phyloP scores from a whole-genome alignment of 2,888 invertebrate genomes.

The Drosophila quasianomalipes region DNA sequence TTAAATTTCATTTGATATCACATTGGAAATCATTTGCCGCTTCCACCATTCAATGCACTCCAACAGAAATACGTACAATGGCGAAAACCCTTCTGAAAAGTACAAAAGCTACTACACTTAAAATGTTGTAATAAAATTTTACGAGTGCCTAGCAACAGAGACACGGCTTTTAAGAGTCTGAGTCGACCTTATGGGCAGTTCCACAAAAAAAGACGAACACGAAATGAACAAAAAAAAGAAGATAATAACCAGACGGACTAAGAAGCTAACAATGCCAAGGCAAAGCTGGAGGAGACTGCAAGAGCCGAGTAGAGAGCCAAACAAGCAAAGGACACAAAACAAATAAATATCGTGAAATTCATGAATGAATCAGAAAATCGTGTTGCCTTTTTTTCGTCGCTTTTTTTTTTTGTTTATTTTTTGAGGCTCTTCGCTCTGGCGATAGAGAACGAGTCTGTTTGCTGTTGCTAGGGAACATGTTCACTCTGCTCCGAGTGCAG shows the following conservation, averaged over 20 bases:
- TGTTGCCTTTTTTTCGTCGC: slow-evolving; percentile 43
- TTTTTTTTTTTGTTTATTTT: slow-evolving; percentile 6
- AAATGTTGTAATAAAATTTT: slow-evolving; percentile 70
- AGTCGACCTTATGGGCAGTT: slow-evolving; percentile 5
- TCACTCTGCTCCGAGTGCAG: slow-evolving; percentile 33
- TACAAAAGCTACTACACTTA: slow-evolving; percentile 29
- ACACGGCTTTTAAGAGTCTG: slow-evolving; percentile 23
- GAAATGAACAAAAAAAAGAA: not conserved
- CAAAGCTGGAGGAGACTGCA: slow-evolving; percentile 7
- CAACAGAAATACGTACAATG: slow-evolving; percentile 6
- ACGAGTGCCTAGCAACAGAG: slow-evolving; percentile 72
- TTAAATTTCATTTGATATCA: slow-evolving; percentile 20
- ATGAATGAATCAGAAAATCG: slow-evolving; percentile 79
- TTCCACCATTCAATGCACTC: not conserved
- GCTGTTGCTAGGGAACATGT: slow-evolving; percentile 57
- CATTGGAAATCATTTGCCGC: slow-evolving; percentile 4
- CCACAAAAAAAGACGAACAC: slow-evolving; percentile 9
- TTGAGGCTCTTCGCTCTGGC: slow-evolving; percentile 15
- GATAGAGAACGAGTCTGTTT: slow-evolving; percentile 28
- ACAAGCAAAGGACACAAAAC: slow-evolving; percentile 60
- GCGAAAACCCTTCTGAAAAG: slow-evolving; percentile 4
- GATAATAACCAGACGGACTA: slow-evolving; percentile 18
- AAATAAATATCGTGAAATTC: slow-evolving; percentile 74
- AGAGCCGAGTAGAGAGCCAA: slow-evolving; percentile 14
- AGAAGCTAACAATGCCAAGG: slow-evolving; percentile 45